Conservation (phyloP, 1,140 invertebrate species). For the Brachionus plicatilis region DNA sequence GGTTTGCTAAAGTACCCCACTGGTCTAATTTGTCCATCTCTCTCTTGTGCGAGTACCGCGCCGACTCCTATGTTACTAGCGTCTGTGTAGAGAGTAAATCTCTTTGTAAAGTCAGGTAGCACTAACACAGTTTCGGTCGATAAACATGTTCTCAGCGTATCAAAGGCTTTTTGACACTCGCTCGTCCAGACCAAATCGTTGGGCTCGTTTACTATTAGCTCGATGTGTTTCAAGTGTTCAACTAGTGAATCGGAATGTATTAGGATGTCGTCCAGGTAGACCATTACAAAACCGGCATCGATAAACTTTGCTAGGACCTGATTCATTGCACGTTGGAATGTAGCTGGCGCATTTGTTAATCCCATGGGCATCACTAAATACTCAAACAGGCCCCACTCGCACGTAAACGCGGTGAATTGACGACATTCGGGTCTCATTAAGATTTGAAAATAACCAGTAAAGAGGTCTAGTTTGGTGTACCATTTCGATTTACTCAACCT, state of each 20-base stretch:
- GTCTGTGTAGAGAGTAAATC: constrained; percentile 55
- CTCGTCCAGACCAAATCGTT: constrained; percentile 46
- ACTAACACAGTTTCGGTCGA: background rate
- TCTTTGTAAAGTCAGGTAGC: constrained; percentile 46
- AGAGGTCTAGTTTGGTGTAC: background rate
- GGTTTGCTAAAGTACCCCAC: constrained; percentile 7
- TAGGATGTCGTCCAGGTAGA: constrained; percentile 13
- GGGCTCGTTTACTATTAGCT: background rate
- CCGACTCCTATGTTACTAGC: constrained; percentile 53
- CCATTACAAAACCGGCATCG: background rate
- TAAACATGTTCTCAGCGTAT: constrained; percentile 45
- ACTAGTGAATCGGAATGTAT: background rate
- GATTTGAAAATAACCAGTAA: background rate
- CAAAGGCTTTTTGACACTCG: constrained; percentile 47
- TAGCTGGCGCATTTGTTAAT: constrained; percentile 50
- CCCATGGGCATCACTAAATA: constrained; percentile 54
- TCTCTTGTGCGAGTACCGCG: constrained; percentile 51
- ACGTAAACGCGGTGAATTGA: background rate
- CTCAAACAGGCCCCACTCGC: constrained; percentile 42
- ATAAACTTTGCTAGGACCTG: constrained; percentile 26
- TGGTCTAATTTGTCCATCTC: background rate
- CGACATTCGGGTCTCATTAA: background rate
- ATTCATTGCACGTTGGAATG: constrained; percentile 49
- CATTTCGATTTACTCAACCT: background rate
- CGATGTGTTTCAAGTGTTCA: constrained; percentile 6